Percentiles rank a stretch among this genome's conserved stretches.
phyloP scores from a whole-genome alignment of 1,140 invertebrate species.

The Prorops nasuta region DNA sequence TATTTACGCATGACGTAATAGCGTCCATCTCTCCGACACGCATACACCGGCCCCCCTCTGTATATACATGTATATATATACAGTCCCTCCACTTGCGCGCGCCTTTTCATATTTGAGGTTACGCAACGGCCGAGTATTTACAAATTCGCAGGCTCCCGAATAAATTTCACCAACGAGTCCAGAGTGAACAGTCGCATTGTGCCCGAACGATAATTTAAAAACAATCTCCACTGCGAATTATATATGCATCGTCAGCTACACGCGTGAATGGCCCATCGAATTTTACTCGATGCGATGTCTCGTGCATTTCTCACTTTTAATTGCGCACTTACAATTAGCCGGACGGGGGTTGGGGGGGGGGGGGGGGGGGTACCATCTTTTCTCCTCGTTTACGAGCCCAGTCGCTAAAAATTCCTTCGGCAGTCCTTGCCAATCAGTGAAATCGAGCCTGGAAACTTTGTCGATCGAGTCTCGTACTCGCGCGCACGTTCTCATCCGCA shows the following conservation, averaged over 20 bases:
- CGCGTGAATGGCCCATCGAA: slow-evolving; percentile 11
- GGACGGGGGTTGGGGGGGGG: too few relatives aligned
- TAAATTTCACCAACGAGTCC: slow-evolving; percentile 23
- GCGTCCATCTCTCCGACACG: slow-evolving; percentile 38
- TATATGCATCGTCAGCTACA: slow-evolving; percentile 7
- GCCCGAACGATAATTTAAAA: not conserved
- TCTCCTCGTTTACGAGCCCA: too few relatives aligned
- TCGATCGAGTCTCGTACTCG: too few relatives aligned
- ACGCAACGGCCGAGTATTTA: slow-evolving; percentile 17
- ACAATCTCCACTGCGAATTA: not conserved
- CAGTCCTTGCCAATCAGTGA: too few relatives aligned
- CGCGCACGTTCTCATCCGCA: too few relatives aligned
- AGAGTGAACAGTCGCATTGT: not conserved
- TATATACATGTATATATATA: too few relatives aligned
- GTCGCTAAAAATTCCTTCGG: too few relatives aligned
- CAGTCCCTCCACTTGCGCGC: slow-evolving; percentile 10
- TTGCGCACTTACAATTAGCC: too few relatives aligned
- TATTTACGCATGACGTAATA: slow-evolving; percentile 44
- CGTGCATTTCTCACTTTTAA: slow-evolving; percentile 9
- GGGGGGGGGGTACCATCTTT: too few relatives aligned
- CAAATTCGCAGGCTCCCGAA: slow-evolving; percentile 6
- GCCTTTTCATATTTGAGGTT: slow-evolving; percentile 19
- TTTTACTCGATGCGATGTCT: slow-evolving; percentile 10
- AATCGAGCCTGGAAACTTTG: too few relatives aligned
- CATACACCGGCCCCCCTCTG: not conserved